phyloP scores from a whole-genome alignment of 2,113 vertebrate species.

The Malurus melanocephalus region DNA sequence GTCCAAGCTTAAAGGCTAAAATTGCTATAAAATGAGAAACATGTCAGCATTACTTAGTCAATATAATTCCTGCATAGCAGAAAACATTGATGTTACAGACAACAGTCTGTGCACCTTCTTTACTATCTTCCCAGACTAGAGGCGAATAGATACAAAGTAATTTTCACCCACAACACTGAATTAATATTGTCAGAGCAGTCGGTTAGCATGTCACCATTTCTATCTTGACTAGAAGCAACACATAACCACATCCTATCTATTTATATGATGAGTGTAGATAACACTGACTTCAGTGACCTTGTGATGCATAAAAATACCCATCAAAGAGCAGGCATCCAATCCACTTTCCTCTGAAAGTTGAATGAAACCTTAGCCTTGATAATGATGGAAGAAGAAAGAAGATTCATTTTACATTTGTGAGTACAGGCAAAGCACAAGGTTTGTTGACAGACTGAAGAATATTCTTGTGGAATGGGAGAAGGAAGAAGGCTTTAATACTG shows the following conservation, averaged over 20 bases:
- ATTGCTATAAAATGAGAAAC: neutral
- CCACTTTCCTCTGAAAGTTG: neutral
- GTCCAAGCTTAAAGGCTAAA: neutral
- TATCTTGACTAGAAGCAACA: neutral
- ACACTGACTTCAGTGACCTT: neutral
- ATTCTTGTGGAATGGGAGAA: neutral
- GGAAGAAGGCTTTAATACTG: neutral
- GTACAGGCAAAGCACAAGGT: neutral
- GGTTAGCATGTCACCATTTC: neutral
- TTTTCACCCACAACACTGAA: neutral
- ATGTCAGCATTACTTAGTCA: neutral
- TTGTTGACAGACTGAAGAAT: neutral
- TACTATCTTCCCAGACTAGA: neutral
- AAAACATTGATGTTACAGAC: neutral
- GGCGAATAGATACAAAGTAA: neutral
- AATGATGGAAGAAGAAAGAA: neutral
- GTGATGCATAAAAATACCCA: neutral
- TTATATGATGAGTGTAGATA: neutral
- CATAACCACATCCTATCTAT: neutral
- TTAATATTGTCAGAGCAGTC: neutral
- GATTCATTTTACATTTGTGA: neutral
- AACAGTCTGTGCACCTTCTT: neutral
- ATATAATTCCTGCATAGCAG: neutral
- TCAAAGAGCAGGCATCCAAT: neutral
- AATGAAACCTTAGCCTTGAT: neutral